Evolutionary conservation across 2,797 vertebrate species (phyloP), one percentile per base, ranked within the genome.

Genomic region (Rhinophrynus dorsalis): DNA sequence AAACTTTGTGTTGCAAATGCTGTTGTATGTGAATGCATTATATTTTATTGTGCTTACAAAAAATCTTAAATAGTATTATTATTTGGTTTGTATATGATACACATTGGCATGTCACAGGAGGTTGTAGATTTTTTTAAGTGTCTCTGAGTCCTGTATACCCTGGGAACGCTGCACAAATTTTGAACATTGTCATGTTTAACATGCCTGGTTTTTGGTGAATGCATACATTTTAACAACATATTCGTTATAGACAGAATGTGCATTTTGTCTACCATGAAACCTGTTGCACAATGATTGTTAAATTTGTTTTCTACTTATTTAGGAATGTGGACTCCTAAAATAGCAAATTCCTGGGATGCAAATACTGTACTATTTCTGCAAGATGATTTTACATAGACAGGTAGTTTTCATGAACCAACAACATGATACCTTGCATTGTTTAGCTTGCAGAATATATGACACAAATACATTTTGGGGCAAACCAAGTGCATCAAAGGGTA

Each of bases 301-400:
- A 6, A 35, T 38, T 38, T 26, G 40, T n/a, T 45, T 67, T 54
- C 29, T 27, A 30, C 40, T 64, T 40, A 38, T 56, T 18, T 23
- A 33, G 51, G 38, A 67, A 67, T 67, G 51, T 40, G 24, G 13
- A 42, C 29, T 44, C 20, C 42, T 18, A 45, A 23, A 37, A 15
- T 23, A 56, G 29, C 29, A 56, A 40, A 67, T 67, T 67, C 63
- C 63, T 47, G 38, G 33, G 27, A 55, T 55, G 63, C 63, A 66
- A 56, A 38, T 45, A 47, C 51, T 30, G 13, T 67, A 33, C 42
- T 45, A 26, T 20, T 33, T 45, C 2, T 45, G 10, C 27, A 13
- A 44, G 37, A 30, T 30, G 13, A 56, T 24, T 66, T 66, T 33
- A 15, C 24, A 55, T 18, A 45, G 15, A n/a, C 18, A 6, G 20